Conservation (phyloP, 2,113 vertebrate genomes). For the Pomatorhinus ruficollis region DNA sequence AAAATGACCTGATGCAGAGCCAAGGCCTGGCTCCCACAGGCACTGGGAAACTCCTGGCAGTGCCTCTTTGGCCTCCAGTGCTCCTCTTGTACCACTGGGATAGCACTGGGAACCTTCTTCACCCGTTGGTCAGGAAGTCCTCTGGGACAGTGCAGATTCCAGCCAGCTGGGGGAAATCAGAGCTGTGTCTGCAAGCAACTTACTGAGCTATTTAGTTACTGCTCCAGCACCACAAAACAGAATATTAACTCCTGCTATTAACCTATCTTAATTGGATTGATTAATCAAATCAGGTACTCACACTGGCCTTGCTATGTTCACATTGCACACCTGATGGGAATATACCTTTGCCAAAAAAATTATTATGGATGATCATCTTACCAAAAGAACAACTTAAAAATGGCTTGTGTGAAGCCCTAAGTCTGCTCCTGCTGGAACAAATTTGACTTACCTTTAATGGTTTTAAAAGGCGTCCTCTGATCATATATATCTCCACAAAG, state of each 20-base stretch:
- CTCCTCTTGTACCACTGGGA: fast-evolving
- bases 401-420: background rate
- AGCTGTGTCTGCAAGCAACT: background rate
- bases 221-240: background rate
- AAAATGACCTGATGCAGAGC: background rate
- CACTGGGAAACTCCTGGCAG: background rate
- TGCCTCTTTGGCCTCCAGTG: no score
- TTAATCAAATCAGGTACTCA: background rate
- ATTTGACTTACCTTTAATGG: background rate
- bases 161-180: background rate
- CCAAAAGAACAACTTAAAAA: background rate
- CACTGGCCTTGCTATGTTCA: background rate
- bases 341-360: background rate
- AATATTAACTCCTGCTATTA: background rate
- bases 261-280: background rate
- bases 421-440: background rate
- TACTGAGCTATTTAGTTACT: background rate
- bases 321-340: background rate
- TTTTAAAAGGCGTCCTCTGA: background rate
- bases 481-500: background rate
- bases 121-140: background rate
- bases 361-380: background rate
- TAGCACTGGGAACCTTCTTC: background rate
- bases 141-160: background rate
- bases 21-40: background rate